These are phyloP conservation scores for Hirtodrosophila alboralis DNA, from an alignment of 2,888 invertebrate species.

Conservation along the genomic window DNA sequence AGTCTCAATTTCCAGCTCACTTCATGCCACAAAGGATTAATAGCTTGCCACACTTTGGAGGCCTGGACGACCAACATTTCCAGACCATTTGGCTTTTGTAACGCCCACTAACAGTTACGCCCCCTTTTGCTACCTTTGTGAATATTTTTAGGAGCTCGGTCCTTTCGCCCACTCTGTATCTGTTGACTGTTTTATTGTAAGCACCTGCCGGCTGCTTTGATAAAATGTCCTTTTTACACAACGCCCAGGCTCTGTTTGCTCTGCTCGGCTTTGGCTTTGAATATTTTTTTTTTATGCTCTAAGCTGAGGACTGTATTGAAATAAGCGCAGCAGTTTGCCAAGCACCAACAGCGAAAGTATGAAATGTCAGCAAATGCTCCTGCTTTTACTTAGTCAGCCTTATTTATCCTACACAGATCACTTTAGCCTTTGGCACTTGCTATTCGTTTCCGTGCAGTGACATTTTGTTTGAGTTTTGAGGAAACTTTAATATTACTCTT, in stretches of 20 bases:
- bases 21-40: constrained; percentile 8
- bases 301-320: constrained; percentile 29
- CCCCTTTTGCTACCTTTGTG: constrained; percentile 22
- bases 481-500: constrained; percentile 32
- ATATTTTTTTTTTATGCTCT: too few relatives aligned
- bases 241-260: constrained; percentile 15
- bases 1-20: constrained; percentile 12
- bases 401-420: constrained; percentile 8
- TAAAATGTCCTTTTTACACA: constrained; percentile 15
- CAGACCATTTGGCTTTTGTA: constrained; percentile 54
- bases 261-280: constrained; percentile 17
- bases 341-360: constrained; percentile 23
- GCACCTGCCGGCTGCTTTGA: constrained; percentile 29
- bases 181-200: constrained; percentile 28
- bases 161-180: constrained; percentile 16
- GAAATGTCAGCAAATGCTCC: constrained; percentile 33
- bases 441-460: constrained; percentile 42
- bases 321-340: constrained; percentile 26
- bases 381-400: constrained; percentile 35
- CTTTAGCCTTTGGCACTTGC: constrained; percentile 24
- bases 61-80: too few relatives aligned
- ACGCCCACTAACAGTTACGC: constrained; percentile 31
- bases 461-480: constrained; percentile 38
- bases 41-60: too few relatives aligned
- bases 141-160: constrained; percentile 27